phyloP scores from a whole-genome alignment of 64 coral and sea anemone genomes.

The Dendrophyllia cribrosa region DNA sequence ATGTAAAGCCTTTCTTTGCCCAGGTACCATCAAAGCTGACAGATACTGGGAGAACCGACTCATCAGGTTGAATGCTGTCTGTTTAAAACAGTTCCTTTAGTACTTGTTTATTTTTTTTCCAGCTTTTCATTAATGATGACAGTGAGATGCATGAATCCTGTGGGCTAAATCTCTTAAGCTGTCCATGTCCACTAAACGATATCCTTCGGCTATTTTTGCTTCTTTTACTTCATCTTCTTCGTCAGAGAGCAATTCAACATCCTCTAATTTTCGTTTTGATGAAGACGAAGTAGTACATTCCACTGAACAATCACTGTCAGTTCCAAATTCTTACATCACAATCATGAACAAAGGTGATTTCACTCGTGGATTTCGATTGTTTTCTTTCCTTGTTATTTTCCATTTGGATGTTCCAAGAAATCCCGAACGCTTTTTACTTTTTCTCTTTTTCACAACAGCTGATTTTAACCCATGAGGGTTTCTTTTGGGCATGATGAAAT shows the following conservation, averaged over 20 bases:
- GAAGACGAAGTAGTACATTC: not conserved
- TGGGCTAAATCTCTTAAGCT: not conserved
- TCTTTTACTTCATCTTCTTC: no score
- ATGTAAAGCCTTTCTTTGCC: constrained; percentile 51
- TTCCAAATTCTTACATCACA: not conserved
- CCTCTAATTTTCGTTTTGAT: no score
- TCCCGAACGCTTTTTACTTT: no score
- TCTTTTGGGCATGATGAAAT: no score
- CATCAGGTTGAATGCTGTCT: not conserved
- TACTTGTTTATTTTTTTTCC: constrained; percentile 13
- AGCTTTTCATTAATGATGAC: constrained; percentile 36
- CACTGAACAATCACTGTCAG: not conserved
- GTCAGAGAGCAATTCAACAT: not conserved
- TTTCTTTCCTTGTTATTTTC: no score
- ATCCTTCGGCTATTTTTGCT: not conserved
- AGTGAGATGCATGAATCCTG: not conserved
- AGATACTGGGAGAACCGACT: constrained; percentile 1
- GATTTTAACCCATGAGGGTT: no score
- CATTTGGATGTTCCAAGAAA: no score
- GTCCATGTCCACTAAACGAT: not conserved
- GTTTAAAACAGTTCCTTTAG: constrained; percentile 1
- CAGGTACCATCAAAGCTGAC: constrained; percentile 57
- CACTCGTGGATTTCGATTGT: no score
- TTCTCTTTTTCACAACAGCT: no score
- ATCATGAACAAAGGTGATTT: not conserved